These are phyloP conservation scores for Hydrolagus colliei DNA, from an alignment of 2,797 vertebrate species.

Conservation along the genomic window DNA sequence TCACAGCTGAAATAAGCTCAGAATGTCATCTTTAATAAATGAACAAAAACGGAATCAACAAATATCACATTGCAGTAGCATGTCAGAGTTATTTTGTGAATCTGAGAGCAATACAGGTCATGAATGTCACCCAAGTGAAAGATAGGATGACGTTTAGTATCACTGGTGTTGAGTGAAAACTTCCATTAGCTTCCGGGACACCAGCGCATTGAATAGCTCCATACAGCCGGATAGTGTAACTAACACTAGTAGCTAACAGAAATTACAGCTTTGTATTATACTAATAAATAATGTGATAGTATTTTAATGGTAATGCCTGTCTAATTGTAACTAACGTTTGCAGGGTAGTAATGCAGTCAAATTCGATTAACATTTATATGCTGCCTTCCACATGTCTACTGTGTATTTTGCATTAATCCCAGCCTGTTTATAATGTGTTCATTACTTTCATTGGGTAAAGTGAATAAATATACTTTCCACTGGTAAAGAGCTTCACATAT, in stretches of 20 bases:
- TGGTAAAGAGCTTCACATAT: no score
- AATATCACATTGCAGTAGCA: not conserved
- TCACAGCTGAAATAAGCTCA: not conserved
- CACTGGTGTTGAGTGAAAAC: conserved; percentile 1
- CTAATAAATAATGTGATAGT: no score
- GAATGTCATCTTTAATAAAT: not conserved
- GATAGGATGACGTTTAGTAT: not conserved
- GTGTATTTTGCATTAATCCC: no score
- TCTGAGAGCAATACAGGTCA: not conserved
- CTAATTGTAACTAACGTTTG: no score
- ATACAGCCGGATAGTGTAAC: not conserved
- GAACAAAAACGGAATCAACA: not conserved
- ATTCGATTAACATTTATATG: no score
- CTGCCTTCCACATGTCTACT: no score
- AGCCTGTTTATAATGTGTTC: no score
- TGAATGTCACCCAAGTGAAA: not conserved
- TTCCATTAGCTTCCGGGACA: no score
- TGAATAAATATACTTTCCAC: no score
- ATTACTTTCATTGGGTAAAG: no score
- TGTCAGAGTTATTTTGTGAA: not conserved
- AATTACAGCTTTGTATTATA: not conserved
- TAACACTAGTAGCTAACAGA: not conserved
- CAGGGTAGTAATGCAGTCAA: no score
- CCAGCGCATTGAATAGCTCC: not conserved
- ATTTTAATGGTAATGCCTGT: no score